Base-by-base conservation (phyloP, 53 echinoderm and acorn worm genomes). In the Patiria pectinifera region DNA sequence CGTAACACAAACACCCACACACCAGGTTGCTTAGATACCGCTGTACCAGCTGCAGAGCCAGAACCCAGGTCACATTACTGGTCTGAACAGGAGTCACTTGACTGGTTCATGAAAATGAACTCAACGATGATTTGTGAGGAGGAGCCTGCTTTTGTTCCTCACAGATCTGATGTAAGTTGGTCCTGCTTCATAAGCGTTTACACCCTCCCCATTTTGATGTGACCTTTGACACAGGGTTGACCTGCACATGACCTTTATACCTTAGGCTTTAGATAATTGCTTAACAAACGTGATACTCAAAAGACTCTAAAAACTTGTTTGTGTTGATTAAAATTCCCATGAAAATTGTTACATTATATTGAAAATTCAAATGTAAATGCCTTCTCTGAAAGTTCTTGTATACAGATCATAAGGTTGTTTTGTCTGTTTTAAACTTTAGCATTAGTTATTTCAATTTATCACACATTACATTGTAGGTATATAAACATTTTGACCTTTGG, bases 121-220 rank as follows among this genome's bases (percentile, higher is more conserved):
- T 94, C 94, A 25, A 71, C 91, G 24, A 71, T 85, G 25, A 25
- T 87, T 13, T 97, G 97, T 82, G 80, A 76, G 66, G 97, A 96
- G 89, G 93, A 89, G 18, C 97, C 97, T 2, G 83, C 82, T 22
- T 97, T 97, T 82, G 90, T 89, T 83, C 93, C 97, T 6, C 97
- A 97, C 71, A 85, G 87, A 74, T 96, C 97, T 2, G 94, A 95
- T 86, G 97, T 97, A 87, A 82, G 81, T 83, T 45, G 60, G 60
- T 71, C 15, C 74, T 74, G 74, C 74, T 21, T 74, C 6, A 22
- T 74, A 8, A 1, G 60, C 0, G 60, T 12, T 11, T 12, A 11
- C 9, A 75, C 15, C 6, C 71, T 45, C 72, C 11, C 5, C 14
- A 5, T 43, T 71, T 15, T 26, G 8, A 63, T 66, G 63, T 24